Conservation (phyloP, 2,888 invertebrate species). For the Brachyopa scutellaris region DNA sequence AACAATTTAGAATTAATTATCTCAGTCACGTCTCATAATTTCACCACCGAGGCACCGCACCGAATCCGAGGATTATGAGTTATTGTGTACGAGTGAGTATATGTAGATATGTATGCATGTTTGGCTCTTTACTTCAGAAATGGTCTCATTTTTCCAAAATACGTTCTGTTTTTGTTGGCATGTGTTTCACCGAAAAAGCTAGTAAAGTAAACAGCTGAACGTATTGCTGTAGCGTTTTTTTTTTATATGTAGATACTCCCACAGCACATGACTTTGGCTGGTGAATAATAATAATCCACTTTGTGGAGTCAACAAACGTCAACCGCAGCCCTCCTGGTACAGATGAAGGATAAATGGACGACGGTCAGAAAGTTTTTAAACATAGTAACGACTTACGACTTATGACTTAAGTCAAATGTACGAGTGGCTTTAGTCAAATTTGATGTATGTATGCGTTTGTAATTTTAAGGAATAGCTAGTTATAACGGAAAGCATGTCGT, state of each 20-base stretch:
- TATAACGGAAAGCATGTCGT: too few species aligned
- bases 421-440: too few species aligned
- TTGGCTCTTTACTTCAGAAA: conserved; percentile 27
- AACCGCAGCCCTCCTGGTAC: conserved; percentile 44
- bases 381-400: too few species aligned
- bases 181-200: conserved; percentile 16
- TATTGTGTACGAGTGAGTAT: conserved; percentile 36
- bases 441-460: too few species aligned
- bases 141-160: conserved; percentile 21
- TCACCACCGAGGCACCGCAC: too few species aligned
- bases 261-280: conserved; percentile 13
- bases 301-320: conserved; percentile 53
- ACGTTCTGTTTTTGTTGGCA: conserved; percentile 25
- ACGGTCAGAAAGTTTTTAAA: conserved; percentile 44
- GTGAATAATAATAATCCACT: conserved; percentile 52
- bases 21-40: conserved; percentile 72
- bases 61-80: conserved; percentile 62
- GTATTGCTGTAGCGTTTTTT: background rate
- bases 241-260: conserved; percentile 5
- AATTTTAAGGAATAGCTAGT: too few species aligned
- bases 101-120: background rate
- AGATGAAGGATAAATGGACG: conserved; percentile 52
- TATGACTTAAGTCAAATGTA: too few species aligned
- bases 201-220: background rate
- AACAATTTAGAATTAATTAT: conserved; percentile 65